phyloP scores from a whole-genome alignment of 2,888 invertebrate genomes.

The Melipona beecheii region DNA sequence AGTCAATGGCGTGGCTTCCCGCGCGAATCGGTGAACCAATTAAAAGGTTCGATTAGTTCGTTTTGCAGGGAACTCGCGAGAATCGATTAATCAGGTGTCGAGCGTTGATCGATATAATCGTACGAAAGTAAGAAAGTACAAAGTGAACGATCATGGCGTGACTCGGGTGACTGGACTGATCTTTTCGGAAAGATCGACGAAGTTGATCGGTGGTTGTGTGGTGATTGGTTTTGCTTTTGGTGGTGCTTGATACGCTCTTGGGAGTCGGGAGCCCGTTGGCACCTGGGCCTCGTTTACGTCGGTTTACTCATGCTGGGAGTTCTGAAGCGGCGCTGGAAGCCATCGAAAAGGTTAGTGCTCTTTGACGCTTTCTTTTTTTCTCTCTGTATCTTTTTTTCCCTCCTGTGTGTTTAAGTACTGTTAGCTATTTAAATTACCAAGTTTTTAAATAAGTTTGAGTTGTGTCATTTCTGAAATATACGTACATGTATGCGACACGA shows the following conservation, averaged over 20 bases:
- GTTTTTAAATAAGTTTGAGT: neutral
- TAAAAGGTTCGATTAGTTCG: neutral
- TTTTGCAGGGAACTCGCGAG: slow-evolving; percentile 17
- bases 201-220: slow-evolving; percentile 62
- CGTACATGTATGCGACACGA: neutral
- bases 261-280: slow-evolving; percentile 70
- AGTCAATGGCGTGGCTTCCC: neutral
- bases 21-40: slow-evolving; percentile 25
- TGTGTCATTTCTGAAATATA: neutral
- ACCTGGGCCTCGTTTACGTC: slow-evolving; percentile 71
- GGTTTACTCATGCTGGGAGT: slow-evolving; percentile 80
- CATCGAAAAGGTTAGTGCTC: slow-evolving; percentile 78
- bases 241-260: slow-evolving; percentile 67
- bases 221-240: slow-evolving; percentile 68
- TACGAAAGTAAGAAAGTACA: slow-evolving; percentile 35
- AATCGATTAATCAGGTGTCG: slow-evolving; percentile 30
- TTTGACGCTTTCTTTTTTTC: neutral
- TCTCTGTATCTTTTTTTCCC: neutral
- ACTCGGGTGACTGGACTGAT: slow-evolving; percentile 56
- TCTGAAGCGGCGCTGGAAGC: slow-evolving; percentile 82
- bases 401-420: neutral
- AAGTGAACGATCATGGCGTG: slow-evolving; percentile 63
- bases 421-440: neutral
- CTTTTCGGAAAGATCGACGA: slow-evolving; percentile 64
- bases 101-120: slow-evolving; percentile 14